Evolutionary conservation across 2,113 vertebrate genomes (phyloP).

Genomic region (Xenus cinereus): DNA sequence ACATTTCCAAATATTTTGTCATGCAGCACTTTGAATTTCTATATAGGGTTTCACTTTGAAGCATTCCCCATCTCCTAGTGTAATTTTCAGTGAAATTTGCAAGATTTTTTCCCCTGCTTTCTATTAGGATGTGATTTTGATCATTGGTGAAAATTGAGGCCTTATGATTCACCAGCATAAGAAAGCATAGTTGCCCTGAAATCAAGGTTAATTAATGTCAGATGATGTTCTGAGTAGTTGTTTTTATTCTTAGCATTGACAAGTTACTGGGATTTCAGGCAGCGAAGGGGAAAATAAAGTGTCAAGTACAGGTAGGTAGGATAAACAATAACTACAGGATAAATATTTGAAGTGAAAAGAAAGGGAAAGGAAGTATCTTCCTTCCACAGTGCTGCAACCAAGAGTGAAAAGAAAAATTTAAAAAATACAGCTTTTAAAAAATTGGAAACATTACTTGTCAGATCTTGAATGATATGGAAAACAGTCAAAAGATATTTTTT

Average conservation of each 20-base stretch:
- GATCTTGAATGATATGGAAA: not conserved
- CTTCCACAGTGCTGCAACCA: not conserved
- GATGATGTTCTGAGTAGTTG: not conserved
- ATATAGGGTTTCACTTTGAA: not conserved
- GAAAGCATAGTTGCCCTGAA: not conserved
- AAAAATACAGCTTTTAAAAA: not conserved
- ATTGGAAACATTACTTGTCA: not conserved
- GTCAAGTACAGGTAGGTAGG: not conserved
- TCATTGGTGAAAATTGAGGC: not conserved
- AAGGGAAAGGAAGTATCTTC: not conserved
- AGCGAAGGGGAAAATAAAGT: not conserved
- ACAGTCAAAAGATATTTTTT: not conserved
- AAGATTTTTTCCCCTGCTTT: not conserved
- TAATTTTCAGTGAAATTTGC: not conserved
- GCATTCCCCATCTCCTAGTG: accelerated
- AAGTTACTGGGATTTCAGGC: not conserved
- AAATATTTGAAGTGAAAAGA: not conserved
- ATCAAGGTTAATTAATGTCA: not conserved
- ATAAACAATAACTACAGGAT: not conserved
- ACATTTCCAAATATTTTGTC: not conserved
- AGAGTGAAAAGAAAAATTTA: not conserved
- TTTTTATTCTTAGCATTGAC: not conserved
- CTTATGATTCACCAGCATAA: not conserved
- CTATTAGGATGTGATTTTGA: not conserved
- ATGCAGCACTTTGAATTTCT: not conserved